A percentile compares a stretch with the other conserved stretches of the same genome.
These are phyloP conservation scores for Eubasilissa splendida DNA, from an alignment of 2,888 invertebrate species.

Conservation along the genomic window DNA sequence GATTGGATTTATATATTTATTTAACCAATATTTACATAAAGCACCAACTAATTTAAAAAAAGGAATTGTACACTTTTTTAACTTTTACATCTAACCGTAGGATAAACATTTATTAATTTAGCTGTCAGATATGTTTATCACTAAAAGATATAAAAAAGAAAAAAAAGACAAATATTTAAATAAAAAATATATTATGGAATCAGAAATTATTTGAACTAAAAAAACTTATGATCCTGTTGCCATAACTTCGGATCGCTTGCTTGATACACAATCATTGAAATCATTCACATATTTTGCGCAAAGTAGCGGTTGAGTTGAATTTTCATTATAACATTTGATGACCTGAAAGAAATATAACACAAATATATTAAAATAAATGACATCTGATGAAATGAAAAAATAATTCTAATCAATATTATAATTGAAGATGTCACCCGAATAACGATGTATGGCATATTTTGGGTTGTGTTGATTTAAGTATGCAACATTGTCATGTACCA, in stretches of 20 bases:
- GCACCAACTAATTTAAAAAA: constrained; percentile 32
- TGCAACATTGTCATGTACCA: too few relatives aligned
- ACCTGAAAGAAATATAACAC: constrained; percentile 51
- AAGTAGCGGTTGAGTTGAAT: constrained; percentile 53
- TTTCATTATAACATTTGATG: constrained; percentile 55
- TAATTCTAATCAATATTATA: neutral
- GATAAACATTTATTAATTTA: neutral
- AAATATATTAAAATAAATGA: neutral
- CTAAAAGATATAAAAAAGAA: constrained; percentile 15
- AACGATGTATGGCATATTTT: too few relatives aligned
- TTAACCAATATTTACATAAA: constrained; percentile 42
- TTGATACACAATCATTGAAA: constrained; percentile 56
- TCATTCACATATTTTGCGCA: constrained; percentile 55
- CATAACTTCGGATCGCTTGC: constrained; percentile 53
- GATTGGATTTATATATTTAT: constrained; percentile 36
- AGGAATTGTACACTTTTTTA: constrained; percentile 1
- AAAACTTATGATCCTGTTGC: constrained; percentile 52
- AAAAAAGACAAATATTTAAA: constrained; percentile 34
- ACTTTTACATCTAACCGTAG: constrained; percentile 13
- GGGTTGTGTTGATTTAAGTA: too few relatives aligned
- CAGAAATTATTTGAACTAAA: neutral
- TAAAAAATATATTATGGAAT: constrained; percentile 38
- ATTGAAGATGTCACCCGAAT: too few relatives aligned
- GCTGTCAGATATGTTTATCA: constrained; percentile 11
- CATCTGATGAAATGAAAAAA: neutral